Conservation (phyloP, 2,888 invertebrate species). For the Stenodema calcarata region DNA sequence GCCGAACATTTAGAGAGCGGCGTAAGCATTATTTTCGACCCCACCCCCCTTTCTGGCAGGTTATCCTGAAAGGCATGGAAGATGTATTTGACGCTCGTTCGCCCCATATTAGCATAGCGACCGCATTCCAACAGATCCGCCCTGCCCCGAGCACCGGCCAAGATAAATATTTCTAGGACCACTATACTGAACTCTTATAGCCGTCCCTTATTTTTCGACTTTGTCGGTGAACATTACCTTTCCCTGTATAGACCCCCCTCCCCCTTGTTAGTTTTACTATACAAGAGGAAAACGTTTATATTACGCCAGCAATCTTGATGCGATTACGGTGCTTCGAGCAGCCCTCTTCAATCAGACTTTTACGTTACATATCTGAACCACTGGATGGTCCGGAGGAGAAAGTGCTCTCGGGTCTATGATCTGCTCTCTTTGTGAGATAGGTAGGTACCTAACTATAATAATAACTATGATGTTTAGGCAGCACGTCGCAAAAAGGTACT, state of each 20-base stretch:
- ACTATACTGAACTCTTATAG: background rate
- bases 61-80: background rate
- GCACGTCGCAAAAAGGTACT: background rate
- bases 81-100: background rate
- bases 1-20: background rate
- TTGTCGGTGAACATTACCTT: background rate
- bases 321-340: background rate
- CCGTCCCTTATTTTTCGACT: background rate
- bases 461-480: background rate
- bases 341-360: background rate
- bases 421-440: background rate
- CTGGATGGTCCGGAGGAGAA: background rate
- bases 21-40: background rate
- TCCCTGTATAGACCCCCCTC: background rate
- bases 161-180: background rate
- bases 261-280: background rate
- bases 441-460: background rate
- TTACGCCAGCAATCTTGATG: background rate
- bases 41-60: background rate
- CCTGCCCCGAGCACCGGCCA: background rate
- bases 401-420: background rate
- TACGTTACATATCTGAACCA: background rate
- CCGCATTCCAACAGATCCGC: constrained; percentile 17
- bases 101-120: constrained; percentile 14
- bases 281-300: background rate